Evolutionary conservation across 2,888 invertebrate genomes (phyloP).

Genomic region (Scaeva pyrastri): DNA sequence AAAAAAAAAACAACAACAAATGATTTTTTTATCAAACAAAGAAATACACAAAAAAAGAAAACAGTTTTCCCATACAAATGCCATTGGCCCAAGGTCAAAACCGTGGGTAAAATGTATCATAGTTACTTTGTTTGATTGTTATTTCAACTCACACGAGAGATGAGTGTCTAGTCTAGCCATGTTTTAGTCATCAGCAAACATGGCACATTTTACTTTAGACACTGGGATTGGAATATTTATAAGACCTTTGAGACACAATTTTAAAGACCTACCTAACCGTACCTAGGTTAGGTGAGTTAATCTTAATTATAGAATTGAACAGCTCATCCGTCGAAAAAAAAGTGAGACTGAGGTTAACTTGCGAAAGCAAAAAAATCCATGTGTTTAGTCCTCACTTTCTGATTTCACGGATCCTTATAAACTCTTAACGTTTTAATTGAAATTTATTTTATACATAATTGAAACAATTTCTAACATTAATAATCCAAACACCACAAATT

Average conservation of each 20-base stretch:
- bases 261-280: not conserved
- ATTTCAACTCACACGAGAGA: constrained; percentile 21
- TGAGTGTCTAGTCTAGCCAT: constrained; percentile 32
- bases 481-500: no score
- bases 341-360: no score
- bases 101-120: constrained; percentile 59
- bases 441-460: no score
- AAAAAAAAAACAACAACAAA: constrained; percentile 3
- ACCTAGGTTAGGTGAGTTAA: not conserved
- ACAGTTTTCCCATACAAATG: constrained; percentile 36
- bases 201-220: not conserved
- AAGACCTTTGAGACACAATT: not conserved
- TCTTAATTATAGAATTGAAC: no score
- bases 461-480: no score
- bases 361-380: no score
- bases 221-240: not conserved
- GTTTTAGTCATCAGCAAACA: not conserved
- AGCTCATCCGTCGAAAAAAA: no score
- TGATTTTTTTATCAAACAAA: constrained; percentile 4
- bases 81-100: constrained; percentile 71
- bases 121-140: constrained; percentile 31
- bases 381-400: no score
- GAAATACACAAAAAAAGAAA: constrained; percentile 23
- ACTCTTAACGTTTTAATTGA: no score
- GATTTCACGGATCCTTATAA: no score